A percentile compares a stretch with the other conserved stretches of the same genome.
These are phyloP conservation scores for Eurystomus glaucurus DNA, from an alignment of 2,797 vertebrate genomes.

Conservation along the genomic window DNA sequence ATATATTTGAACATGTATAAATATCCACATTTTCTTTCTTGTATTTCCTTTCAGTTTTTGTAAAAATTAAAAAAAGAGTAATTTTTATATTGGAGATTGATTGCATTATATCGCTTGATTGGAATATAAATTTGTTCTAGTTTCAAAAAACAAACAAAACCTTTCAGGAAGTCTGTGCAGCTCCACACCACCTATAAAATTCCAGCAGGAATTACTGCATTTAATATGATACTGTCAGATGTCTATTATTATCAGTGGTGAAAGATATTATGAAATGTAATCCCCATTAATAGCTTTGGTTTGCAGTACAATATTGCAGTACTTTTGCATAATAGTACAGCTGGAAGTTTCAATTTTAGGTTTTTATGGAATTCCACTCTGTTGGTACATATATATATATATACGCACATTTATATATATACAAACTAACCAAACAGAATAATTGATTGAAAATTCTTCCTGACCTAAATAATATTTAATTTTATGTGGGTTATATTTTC, in stretches of 20 bases:
- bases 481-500: not conserved
- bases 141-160: not conserved
- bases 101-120: not conserved
- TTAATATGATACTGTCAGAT: not conserved
- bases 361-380: not conserved
- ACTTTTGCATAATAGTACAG: not conserved
- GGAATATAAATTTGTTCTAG: not conserved
- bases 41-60: not conserved
- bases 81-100: not conserved
- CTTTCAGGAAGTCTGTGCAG: not conserved
- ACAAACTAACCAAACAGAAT: not conserved
- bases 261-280: not conserved
- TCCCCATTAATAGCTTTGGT: not conserved
- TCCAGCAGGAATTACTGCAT: not conserved
- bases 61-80: not conserved
- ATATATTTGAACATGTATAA: not conserved
- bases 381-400: not conserved
- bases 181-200: not conserved
- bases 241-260: not conserved
- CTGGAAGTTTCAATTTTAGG: not conserved
- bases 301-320: not conserved
- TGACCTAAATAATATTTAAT: not conserved
- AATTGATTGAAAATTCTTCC: constrained; percentile 2
- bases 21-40: not conserved
- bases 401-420: no score